These are phyloP conservation scores for Drosophila sulfurigaster DNA, from an alignment of 1,140 invertebrate genomes.

Conservation along the genomic window DNA sequence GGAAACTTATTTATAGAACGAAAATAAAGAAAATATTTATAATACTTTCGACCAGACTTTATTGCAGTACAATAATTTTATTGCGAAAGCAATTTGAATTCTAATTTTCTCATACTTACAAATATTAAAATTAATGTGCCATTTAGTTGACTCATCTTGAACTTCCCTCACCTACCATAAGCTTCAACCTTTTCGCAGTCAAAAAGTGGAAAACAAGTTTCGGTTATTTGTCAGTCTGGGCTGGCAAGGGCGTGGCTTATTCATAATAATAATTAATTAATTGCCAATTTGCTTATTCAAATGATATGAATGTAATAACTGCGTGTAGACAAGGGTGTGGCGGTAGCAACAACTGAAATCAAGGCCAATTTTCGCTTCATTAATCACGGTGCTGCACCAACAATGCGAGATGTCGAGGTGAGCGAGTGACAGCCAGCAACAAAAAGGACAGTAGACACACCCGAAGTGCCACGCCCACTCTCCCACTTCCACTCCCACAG, in stretches of 20 bases:
- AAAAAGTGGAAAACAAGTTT: slow-evolving; percentile 19
- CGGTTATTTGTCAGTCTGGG: slow-evolving; percentile 20
- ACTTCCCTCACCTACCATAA: not conserved
- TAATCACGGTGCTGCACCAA: slow-evolving; percentile 40
- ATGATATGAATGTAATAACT: slow-evolving; percentile 30
- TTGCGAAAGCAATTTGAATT: too few relatives aligned
- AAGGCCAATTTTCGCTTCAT: slow-evolving; percentile 49
- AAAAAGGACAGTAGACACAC: slow-evolving; percentile 32
- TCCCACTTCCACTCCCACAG: not conserved
- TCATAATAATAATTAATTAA: slow-evolving; percentile 38
- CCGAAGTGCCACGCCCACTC: not conserved
- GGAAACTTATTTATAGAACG: not conserved
- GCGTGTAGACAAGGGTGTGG: slow-evolving; percentile 33
- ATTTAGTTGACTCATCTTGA: not conserved
- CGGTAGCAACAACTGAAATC: slow-evolving; percentile 35
- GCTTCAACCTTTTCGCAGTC: not conserved
- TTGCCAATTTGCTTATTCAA: slow-evolving; percentile 42
- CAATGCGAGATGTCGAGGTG: slow-evolving; percentile 2
- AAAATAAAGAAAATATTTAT: too few relatives aligned
- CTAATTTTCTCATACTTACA: not conserved
- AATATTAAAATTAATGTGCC: not conserved
- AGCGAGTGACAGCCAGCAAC: not conserved
- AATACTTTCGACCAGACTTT: too few relatives aligned
- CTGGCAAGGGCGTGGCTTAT: slow-evolving; percentile 1
- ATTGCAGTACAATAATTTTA: too few relatives aligned